Evolutionary conservation across 2,797 vertebrate genomes (phyloP), one percentile per base, ranked within the genome.

Genomic region (Cichlasoma orientale): DNA sequence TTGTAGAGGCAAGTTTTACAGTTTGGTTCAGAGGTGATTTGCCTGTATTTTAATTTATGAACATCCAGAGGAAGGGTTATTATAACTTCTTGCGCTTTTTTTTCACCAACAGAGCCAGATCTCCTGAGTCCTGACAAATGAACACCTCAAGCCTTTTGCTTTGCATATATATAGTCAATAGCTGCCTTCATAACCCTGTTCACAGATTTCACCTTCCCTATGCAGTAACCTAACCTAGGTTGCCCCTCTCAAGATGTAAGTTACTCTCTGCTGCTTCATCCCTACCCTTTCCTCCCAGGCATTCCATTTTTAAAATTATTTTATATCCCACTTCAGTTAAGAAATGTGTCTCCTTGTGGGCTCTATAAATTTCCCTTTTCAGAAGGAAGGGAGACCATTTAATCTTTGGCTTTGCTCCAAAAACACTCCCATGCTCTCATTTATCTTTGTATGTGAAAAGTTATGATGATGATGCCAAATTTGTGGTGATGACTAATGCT

Each of bases 271-370:
- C 41, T 76, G 7, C 41, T 76, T 53, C 23, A 27, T 50, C 68
- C 14, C 25, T 44, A 31, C 47, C 23, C 23, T 69, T 80, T 19
- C 12, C 36, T 72, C 31, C 31, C 69, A 58, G 25, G 27, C 82
- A 69, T 66, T 83, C 7, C 56, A 72, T 44, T 80, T 86, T 82
- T 70, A 66, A 31, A 80, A 81, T 72, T 29, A 23, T 56, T 87
- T 83, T 75, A 81, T 86, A 58, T 85, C 23, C 80, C 77, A 75
- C 83, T 89, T 83, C 61, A 82, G 75, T 79, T 68, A 56, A 69
- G 78, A 88, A 87, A 87, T 77, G 31, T 75, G 70, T 89, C 86
- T 90, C 85, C 68, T 78, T 74, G 41, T 82, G 72, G 66, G 56
- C 78, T 86, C 56, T 16, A 77, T 87, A 82, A 75, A 86, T 86